phyloP scores from a whole-genome alignment of 2,797 vertebrate genomes.

The Ptychadena robeensis region DNA sequence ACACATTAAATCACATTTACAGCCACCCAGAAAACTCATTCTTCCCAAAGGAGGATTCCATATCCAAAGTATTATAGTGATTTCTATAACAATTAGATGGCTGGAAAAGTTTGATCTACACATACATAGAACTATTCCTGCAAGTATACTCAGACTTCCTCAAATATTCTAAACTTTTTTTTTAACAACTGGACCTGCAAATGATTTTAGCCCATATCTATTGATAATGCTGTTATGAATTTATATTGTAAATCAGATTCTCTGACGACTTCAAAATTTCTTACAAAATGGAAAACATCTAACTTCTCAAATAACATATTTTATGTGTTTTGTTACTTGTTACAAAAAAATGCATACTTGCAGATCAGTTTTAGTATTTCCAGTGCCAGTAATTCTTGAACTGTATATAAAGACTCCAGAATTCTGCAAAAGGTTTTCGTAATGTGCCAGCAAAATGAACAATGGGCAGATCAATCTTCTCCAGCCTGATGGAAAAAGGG shows the following conservation, averaged over 20 bases:
- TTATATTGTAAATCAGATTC: constrained; percentile 22
- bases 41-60: constrained; percentile 2
- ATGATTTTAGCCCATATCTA: constrained; percentile 16
- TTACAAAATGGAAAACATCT: constrained; percentile 35
- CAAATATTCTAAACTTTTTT: neutral
- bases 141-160: neutral
- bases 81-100: neutral
- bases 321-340: constrained; percentile 28
- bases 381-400: constrained; percentile 40
- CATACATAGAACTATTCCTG: neutral
- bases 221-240: constrained; percentile 27
- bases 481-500: neutral
- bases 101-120: neutral
- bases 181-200: constrained; percentile 15
- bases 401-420: constrained; percentile 34
- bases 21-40: constrained; percentile 5
- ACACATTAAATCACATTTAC: constrained; percentile 6
- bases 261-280: constrained; percentile 38
- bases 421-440: constrained; percentile 39
- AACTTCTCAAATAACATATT: constrained; percentile 27
- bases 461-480: neutral
- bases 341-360: constrained; percentile 33
- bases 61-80: neutral
- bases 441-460: constrained; percentile 44
- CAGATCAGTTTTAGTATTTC: constrained; percentile 27